Conservation (phyloP, 2,113 vertebrate genomes). For the Hemiprocne comata region DNA sequence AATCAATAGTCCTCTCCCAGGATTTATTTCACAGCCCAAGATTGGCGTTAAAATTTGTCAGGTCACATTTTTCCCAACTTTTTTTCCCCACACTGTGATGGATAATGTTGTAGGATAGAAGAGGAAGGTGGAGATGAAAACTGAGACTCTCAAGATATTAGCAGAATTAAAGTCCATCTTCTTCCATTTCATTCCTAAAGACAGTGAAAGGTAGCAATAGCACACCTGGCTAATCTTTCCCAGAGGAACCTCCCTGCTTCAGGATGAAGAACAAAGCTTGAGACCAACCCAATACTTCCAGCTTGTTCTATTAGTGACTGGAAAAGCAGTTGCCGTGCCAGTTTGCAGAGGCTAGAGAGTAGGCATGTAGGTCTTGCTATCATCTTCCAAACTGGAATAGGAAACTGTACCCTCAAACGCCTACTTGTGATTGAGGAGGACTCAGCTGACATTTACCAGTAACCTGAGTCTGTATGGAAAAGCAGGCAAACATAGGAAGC, state of each 20-base stretch:
- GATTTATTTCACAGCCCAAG: constrained; percentile 12
- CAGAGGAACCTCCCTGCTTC: neutral
- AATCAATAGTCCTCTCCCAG: neutral
- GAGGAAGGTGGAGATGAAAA: neutral
- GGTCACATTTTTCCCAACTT: neutral
- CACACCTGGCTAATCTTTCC: neutral
- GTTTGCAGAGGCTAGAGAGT: neutral
- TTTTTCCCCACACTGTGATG: neutral
- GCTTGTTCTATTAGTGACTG: neutral
- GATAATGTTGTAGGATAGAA: neutral
- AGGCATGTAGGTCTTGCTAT: neutral
- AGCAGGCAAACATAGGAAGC: neutral
- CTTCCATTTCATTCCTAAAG: neutral
- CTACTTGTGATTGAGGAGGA: neutral
- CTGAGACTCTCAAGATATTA: neutral
- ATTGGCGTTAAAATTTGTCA: neutral
- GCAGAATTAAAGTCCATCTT: neutral
- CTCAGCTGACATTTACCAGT: neutral
- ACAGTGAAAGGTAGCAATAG: neutral
- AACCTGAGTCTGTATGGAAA: neutral
- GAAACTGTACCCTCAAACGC: neutral
- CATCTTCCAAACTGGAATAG: neutral
- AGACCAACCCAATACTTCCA: neutral
- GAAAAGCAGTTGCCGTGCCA: neutral
- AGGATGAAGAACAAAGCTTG: neutral